These are phyloP conservation scores for Lysiphlebus fabarum DNA, from an alignment of 1,140 invertebrate species.

Conservation along the genomic window DNA sequence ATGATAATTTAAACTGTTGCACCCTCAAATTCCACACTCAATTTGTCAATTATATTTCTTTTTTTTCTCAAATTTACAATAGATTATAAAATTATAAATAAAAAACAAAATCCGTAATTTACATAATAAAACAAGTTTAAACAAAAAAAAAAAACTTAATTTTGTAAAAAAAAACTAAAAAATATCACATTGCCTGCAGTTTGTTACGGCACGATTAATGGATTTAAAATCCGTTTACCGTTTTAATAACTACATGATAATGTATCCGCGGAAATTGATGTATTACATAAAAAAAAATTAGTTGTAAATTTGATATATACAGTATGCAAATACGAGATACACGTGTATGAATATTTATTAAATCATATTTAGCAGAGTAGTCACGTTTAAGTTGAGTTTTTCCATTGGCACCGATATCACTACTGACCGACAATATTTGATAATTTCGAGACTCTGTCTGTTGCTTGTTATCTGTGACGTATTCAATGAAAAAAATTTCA, in stretches of 20 bases:
- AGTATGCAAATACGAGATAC: slow-evolving; percentile 20
- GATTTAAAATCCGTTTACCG: slow-evolving; percentile 22
- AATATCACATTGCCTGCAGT: too few species aligned
- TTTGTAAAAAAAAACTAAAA: too few species aligned
- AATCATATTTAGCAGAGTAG: too few species aligned
- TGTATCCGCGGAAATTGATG: not conserved
- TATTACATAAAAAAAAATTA: slow-evolving; percentile 14
- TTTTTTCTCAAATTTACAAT: not conserved
- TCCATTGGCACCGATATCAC: too few species aligned
- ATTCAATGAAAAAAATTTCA: too few species aligned
- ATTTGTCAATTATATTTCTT: too few species aligned
- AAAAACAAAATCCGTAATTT: not conserved
- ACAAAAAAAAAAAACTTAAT: too few species aligned
- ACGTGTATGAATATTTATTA: too few species aligned
- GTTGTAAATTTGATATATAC: slow-evolving; percentile 10
- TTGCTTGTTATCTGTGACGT: too few species aligned
- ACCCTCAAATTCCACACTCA: not conserved
- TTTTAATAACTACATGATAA: slow-evolving; percentile 24
- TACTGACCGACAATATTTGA: too few species aligned
- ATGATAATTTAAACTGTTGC: not conserved
- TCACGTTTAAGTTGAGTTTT: too few species aligned
- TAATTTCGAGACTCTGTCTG: too few species aligned
- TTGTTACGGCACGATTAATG: slow-evolving; percentile 8
- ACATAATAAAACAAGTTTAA: not conserved
- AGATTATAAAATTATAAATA: not conserved